Conservation (phyloP, 1,140 invertebrate genomes). For the Macrotrachela quadricornifera region DNA sequence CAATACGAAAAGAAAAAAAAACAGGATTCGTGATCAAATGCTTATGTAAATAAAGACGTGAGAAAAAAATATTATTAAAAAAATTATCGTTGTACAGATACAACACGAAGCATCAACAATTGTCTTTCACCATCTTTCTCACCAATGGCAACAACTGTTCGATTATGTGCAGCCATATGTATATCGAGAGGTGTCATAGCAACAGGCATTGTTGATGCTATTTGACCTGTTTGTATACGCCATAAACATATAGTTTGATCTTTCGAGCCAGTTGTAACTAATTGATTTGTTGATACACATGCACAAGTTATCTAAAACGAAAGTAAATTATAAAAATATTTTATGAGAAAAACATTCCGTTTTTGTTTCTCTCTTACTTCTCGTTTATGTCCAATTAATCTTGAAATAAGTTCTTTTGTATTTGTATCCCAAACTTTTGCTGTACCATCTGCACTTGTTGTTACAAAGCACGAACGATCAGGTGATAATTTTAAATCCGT, state of each 20-base stretch:
- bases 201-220: slow-evolving; percentile 6
- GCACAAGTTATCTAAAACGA: slow-evolving; percentile 1
- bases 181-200: slow-evolving; percentile 4
- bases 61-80: too few species aligned
- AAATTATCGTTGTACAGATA: background rate
- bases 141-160: slow-evolving; percentile 8
- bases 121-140: slow-evolving; percentile 9
- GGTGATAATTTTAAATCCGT: background rate
- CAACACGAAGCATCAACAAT: slow-evolving; percentile 9
- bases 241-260: slow-evolving; percentile 6
- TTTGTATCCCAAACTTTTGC: slow-evolving; percentile 7
- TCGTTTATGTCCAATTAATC: background rate
- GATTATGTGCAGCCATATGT: slow-evolving; percentile 5
- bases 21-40: too few species aligned
- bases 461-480: slow-evolving; percentile 1
- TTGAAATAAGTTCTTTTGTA: background rate
- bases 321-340: too few species aligned
- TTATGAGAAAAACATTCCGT: too few species aligned
- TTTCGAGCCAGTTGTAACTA: slow-evolving; percentile 3
- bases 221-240: background rate
- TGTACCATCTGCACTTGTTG: slow-evolving; percentile 4
- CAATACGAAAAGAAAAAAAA: too few species aligned
- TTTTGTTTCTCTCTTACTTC: background rate
- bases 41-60: too few species aligned
- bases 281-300: background rate